phyloP scores from a whole-genome alignment of 2,888 invertebrate species.

The Chironomus riparius region DNA sequence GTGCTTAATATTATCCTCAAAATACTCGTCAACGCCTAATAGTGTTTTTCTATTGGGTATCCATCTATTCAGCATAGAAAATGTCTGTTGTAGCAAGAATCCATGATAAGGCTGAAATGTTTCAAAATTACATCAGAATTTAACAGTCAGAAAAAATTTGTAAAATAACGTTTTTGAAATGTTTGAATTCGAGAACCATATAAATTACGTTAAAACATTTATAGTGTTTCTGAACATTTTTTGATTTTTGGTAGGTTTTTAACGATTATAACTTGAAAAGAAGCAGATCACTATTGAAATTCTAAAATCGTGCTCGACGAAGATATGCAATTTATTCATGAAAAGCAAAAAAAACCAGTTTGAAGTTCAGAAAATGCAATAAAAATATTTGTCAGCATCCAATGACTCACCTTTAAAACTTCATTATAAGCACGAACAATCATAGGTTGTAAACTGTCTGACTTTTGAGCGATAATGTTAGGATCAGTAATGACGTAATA shows the following conservation, averaged over 20 bases:
- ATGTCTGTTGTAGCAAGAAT: conserved; percentile 63
- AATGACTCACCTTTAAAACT: background rate
- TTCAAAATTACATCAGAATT: conserved; percentile 23
- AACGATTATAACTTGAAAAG: no score
- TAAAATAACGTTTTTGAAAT: no score
- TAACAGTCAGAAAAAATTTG: background rate
- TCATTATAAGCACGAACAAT: background rate
- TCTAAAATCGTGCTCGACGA: no score
- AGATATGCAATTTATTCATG: no score
- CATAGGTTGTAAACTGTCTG: background rate
- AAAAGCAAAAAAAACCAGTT: no score
- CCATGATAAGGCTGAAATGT: conserved; percentile 60
- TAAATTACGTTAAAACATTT: conserved; percentile 45
- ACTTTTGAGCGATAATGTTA: conserved; percentile 29
- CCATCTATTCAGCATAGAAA: conserved; percentile 44
- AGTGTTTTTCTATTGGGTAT: conserved; percentile 52
- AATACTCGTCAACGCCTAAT: conserved; percentile 43
- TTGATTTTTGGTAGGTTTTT: no score
- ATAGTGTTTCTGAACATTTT: conserved; percentile 29
- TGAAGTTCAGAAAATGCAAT: background rate
- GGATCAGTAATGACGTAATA: conserved; percentile 38
- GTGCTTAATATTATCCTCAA: conserved; percentile 41
- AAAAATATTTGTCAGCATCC: background rate
- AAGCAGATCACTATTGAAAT: no score
- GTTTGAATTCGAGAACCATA: conserved; percentile 34